These are phyloP conservation scores for Drosophila differens DNA, from an alignment of 2,888 invertebrate species.

Conservation along the genomic window DNA sequence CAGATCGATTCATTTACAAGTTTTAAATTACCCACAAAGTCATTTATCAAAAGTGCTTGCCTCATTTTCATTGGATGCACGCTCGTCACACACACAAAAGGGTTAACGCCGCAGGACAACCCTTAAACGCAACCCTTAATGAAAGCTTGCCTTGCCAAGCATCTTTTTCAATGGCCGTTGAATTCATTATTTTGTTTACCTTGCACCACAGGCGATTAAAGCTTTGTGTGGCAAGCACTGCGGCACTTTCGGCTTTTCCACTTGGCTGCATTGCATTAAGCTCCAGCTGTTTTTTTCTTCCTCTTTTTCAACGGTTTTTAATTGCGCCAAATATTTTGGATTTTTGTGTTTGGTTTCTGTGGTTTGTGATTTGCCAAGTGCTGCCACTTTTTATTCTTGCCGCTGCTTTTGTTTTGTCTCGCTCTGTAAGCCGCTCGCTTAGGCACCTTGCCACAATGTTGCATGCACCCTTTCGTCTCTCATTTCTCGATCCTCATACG, in stretches of 20 bases:
- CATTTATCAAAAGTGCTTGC: conserved; percentile 37
- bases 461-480: conserved; percentile 51
- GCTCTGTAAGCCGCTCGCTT: conserved; percentile 41
- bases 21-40: conserved; percentile 33
- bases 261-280: conserved; percentile 32
- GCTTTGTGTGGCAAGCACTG: conserved; percentile 28
- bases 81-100: conserved; percentile 20
- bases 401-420: neutral
- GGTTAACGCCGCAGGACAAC: conserved; percentile 48
- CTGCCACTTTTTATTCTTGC: neutral
- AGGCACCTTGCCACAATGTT: conserved; percentile 52
- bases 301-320: conserved; percentile 7
- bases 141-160: conserved; percentile 35
- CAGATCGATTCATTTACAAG: conserved; percentile 34
- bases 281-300: conserved; percentile 36
- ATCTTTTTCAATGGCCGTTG: conserved; percentile 51
- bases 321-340: conserved; percentile 52
- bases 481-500: conserved; percentile 4
- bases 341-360: conserved; percentile 25
- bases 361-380: neutral
- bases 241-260: conserved; percentile 1
- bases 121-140: conserved; percentile 45
- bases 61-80: conserved; percentile 43
- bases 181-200: conserved; percentile 35
- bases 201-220: conserved; percentile 30